Evolutionary conservation across 2,888 invertebrate species (phyloP).

Genomic region (Rhabditoides inermis): DNA sequence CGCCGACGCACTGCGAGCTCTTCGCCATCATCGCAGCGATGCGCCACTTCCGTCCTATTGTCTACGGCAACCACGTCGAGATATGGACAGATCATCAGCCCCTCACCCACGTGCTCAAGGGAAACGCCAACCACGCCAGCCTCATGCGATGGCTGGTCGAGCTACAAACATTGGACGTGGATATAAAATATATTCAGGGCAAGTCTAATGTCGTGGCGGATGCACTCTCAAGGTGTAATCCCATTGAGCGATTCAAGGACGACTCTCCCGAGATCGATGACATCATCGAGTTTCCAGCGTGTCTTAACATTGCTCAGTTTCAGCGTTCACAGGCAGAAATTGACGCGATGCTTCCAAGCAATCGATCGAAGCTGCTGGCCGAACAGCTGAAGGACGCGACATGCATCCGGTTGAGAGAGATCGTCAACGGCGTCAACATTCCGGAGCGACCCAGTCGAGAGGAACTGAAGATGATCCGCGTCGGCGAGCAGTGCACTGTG

Average conservation of each 20-base stretch:
- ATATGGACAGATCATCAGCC: slow-evolving; percentile 16
- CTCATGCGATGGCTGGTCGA: slow-evolving; percentile 55
- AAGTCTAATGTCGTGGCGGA: slow-evolving; percentile 53
- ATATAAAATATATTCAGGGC: slow-evolving; percentile 53
- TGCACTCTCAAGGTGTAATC: slow-evolving; percentile 42
- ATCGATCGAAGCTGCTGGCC: no score
- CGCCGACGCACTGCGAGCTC: slow-evolving; percentile 28
- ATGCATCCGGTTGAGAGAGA: no score
- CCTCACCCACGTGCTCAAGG: slow-evolving; percentile 15
- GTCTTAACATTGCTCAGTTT: no score
- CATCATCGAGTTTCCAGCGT: slow-evolving; percentile 16
- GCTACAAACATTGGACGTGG: slow-evolving; percentile 53
- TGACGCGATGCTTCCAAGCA: no score
- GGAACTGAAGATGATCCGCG: no score
- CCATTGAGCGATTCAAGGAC: neutral
- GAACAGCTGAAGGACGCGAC: no score
- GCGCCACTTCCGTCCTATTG: slow-evolving; percentile 9
- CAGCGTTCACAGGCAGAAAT: no score
- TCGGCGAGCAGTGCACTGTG: no score
- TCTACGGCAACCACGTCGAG: slow-evolving; percentile 6
- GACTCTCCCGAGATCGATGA: slow-evolving; percentile 7
- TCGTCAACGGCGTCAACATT: no score
- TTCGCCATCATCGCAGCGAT: slow-evolving; percentile 27
- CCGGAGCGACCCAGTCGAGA: no score
- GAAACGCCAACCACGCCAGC: slow-evolving; percentile 53